Percentiles rank a stretch among this genome's conserved stretches.
Evolutionary conservation across 2,888 invertebrate species (phyloP).

Genomic region (Macrosoma leucophasiata): DNA sequence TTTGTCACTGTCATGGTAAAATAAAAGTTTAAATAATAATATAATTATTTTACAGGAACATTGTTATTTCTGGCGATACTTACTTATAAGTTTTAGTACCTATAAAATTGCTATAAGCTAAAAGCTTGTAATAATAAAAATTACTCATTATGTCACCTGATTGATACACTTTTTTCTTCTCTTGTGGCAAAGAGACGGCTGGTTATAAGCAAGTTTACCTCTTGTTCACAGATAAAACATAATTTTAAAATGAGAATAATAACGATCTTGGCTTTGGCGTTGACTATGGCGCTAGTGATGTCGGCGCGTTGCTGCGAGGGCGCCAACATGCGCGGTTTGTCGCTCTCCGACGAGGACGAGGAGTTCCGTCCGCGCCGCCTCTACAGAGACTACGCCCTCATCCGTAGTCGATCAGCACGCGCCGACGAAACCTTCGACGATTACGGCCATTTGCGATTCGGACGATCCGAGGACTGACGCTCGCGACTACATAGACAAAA

Average conservation of each 20-base stretch:
- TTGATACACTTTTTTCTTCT: too few species aligned
- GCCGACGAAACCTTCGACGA: conserved; percentile 82
- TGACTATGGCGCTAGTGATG: conserved; percentile 38
- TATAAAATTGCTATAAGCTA: too few species aligned
- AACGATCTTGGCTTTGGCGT: conserved; percentile 39
- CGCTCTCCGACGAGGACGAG: conserved; percentile 51
- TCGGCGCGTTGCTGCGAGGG: conserved; percentile 44
- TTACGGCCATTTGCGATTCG: conserved; percentile 85
- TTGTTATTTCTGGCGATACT: too few species aligned
- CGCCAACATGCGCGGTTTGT: conserved; percentile 37
- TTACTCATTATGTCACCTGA: too few species aligned
- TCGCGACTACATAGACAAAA: conserved; percentile 16
- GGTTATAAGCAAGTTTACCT: too few species aligned
- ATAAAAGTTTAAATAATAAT: too few species aligned
- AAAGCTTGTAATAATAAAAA: too few species aligned
- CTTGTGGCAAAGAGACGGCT: too few species aligned
- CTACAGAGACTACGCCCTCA: conserved; percentile 78
- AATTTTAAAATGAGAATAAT: conserved; percentile 54
- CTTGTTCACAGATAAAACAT: conserved; percentile 20
- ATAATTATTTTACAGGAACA: too few species aligned
- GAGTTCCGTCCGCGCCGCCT: conserved; percentile 43
- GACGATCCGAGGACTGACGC: conserved; percentile 74
- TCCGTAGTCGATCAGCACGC: conserved; percentile 46
- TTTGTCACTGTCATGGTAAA: too few species aligned
- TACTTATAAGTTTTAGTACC: too few species aligned